Base-by-base conservation (phyloP, 2,113 vertebrate species). In the Leuciscus idus region DNA sequence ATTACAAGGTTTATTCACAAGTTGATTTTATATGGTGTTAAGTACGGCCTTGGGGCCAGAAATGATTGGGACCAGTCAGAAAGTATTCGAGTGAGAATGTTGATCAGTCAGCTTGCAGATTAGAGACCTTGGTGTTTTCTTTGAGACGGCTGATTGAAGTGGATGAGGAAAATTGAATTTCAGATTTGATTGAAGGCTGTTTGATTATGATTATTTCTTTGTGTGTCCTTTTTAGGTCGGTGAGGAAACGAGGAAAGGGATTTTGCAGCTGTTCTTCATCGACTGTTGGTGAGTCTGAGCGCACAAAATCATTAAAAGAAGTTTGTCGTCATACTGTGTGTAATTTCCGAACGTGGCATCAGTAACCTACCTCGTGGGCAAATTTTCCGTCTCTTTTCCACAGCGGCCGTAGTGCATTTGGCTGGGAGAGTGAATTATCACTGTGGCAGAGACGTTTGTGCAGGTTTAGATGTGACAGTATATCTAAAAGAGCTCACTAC, bases 171-270 rank as follows among this genome's bases (percentile, higher is more conserved):
- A 57, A 48, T 70, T 84, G 84, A n/a, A 81, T 77, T 52, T 59
- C 15, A 57, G 73, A 70, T 89, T 82, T 84, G 28, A 64, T 68
- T 90, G 84, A 91, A 90, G 79, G 84, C 70, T 81, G 77, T 79
- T 75, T n/a, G 86, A 88, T 86, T 91, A 70, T 93, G 77, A 93
- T 87, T 17, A 52, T 83, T 72, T 70, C 39, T 86, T 72, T 81
- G 74, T 80, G 90, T 92, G 4, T 94, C 85, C 92, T 88, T 91
- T 93, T 81, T 91, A 95, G 94, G 94, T 91, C 87, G 72, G 89
- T 88, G 91, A 92, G 88, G 84, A 89, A 91, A 89, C 85, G 48
- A 36, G 68, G 76, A 89, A 81, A 59, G 74, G 83, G 77, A 77
- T 55, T 81, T 28, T 30, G 83, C 88, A 46, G 84, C 86, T 85